Percentiles rank a stretch among this genome's conserved stretches.
Conservation (phyloP, 2,113 vertebrate genomes). For the Trinectes maculatus region DNA sequence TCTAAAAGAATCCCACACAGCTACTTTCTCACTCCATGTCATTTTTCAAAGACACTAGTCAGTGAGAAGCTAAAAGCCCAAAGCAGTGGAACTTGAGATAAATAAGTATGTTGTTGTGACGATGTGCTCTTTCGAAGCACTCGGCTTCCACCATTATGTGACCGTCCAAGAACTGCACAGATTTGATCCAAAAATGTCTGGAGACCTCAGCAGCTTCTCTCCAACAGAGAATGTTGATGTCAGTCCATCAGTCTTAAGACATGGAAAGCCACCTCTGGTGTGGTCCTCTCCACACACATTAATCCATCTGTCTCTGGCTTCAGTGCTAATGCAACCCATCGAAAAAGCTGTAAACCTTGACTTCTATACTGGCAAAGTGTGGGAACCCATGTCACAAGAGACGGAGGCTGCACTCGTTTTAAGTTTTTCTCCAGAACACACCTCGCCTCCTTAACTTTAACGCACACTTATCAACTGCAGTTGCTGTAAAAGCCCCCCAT, state of each 20-base stretch:
- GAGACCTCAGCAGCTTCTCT: slow-evolving; percentile 14
- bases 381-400: slow-evolving; percentile 42
- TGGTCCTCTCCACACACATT: slow-evolving; percentile 10
- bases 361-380: slow-evolving; percentile 15
- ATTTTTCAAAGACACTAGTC: slow-evolving; percentile 70
- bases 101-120: slow-evolving; percentile 27
- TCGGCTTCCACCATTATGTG: slow-evolving; percentile 40
- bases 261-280: slow-evolving; percentile 12
- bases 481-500: slow-evolving; percentile 7
- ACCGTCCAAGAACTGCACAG: slow-evolving; percentile 17
- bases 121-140: slow-evolving; percentile 21
- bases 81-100: slow-evolving; percentile 4
- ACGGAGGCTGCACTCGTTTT: slow-evolving; percentile 14
- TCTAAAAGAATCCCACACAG: slow-evolving; percentile 60
- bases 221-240: neutral
- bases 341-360: slow-evolving; percentile 32
- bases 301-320: slow-evolving; percentile 25
- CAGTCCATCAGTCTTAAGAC: slow-evolving; percentile 12
- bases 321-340: slow-evolving; percentile 28
- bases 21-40: slow-evolving; percentile 47
- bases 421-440: slow-evolving; percentile 53
- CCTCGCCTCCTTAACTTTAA: slow-evolving; percentile 16
- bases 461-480: slow-evolving; percentile 46
- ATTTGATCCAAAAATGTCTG: slow-evolving; percentile 19
- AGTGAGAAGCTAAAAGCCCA: slow-evolving; percentile 20